Base-by-base conservation (phyloP, 2,113 vertebrate genomes). In the Ceratotherium simum region DNA sequence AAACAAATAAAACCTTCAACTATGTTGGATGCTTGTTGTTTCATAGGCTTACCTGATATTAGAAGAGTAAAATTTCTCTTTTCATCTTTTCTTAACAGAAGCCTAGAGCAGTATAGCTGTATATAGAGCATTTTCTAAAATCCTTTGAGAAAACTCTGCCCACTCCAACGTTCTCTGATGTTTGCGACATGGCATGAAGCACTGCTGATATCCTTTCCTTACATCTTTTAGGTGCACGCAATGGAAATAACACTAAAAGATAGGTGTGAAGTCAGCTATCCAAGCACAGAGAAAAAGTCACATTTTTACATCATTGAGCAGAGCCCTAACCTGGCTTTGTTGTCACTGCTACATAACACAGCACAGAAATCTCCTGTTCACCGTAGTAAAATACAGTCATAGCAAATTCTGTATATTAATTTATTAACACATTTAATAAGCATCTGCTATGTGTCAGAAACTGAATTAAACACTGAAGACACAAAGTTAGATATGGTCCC, bases 11-110 rank as follows among this genome's bases (percentile, higher is more conserved):
- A 90, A 39, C 4, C 46, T 96, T 96, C 23, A 33, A 25, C 23
- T 72, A 31, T 60, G 2, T 42, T 48, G 3, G 54, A 56, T 70
- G 51, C 29, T 97, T 83, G 84, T 93, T 96, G 36, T 86, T 98
- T 97, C 82, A 85, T 29, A 93, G 93, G 25, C 46, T 95, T 93
- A 85, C 65, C 65, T 98, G 95, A 81, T 94, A 91, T 97, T 96
- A 97, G 91, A 93, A 93, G 72, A 98, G 54, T 89, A 97, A 90
- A 97, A 93, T 96, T 69, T 93, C 31, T 81, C 42, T 29, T 56
- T 96, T 72, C 17, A 8, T 97, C 85, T 94, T 81, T 96, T 95
- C 48, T 82, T 70, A 81, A 96, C 65, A 81, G 85, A 96, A 96
- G 72, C 69, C 92, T 97, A 89, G 58, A 98, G 18, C 18, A 46